These are phyloP conservation scores for Thumatha senex DNA, from an alignment of 2,888 invertebrate species.

Conservation along the genomic window DNA sequence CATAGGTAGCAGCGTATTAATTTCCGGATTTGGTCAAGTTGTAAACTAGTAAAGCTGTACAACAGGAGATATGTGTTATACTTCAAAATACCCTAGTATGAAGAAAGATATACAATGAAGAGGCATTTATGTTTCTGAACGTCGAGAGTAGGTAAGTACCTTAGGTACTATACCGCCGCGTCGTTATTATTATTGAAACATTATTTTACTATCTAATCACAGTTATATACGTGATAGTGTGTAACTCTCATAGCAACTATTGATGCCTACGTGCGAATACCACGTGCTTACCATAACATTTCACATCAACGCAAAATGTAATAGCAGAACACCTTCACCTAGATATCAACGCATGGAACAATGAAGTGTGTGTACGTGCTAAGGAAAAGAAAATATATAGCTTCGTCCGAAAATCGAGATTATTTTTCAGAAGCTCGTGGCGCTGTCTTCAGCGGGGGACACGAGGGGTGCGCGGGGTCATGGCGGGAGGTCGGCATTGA, in stretches of 20 bases:
- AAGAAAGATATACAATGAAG: no score
- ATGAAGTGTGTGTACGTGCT: constrained; percentile 39
- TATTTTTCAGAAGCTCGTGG: constrained; percentile 73
- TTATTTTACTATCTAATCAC: background rate
- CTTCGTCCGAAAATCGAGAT: constrained; percentile 72
- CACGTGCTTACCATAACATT: constrained; percentile 37
- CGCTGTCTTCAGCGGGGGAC: constrained; percentile 67
- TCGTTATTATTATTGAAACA: background rate
- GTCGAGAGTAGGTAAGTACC: no score
- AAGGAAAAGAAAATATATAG: constrained; percentile 47
- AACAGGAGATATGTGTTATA: no score
- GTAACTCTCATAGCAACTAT: no score
- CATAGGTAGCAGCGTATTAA: no score
- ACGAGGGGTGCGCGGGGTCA: constrained; percentile 50
- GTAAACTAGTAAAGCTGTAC: no score
- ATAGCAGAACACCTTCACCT: constrained; percentile 34
- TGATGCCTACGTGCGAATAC: constrained; percentile 4
- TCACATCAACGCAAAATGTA: constrained; percentile 29
- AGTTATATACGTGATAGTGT: constrained; percentile 6
- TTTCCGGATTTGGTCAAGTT: no score
- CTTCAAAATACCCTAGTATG: no score
- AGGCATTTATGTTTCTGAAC: no score
- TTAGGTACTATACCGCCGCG: no score
- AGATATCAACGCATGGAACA: constrained; percentile 39
- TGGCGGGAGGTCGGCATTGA: constrained; percentile 78